These are phyloP conservation scores for Conistra vaccinii DNA, from an alignment of 2,888 invertebrate genomes.

Conservation along the genomic window DNA sequence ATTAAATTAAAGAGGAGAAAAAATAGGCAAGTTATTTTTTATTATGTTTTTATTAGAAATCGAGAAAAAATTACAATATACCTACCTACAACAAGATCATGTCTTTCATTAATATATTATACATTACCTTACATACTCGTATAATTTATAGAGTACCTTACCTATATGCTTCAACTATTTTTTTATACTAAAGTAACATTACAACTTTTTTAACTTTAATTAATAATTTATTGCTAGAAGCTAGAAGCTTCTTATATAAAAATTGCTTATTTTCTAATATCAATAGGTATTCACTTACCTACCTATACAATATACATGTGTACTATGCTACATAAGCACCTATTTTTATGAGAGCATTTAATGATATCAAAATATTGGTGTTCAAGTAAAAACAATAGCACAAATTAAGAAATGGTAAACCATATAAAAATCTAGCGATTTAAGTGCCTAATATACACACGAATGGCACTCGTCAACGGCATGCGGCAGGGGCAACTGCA, in stretches of 20 bases:
- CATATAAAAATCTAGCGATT: not conserved
- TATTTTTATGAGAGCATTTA: not conserved
- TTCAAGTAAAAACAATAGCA: not conserved
- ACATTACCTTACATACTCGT: too few relatives aligned
- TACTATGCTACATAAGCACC: not conserved
- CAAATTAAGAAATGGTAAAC: not conserved
- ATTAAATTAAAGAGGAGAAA: not conserved
- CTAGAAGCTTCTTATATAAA: not conserved
- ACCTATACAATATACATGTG: not conserved
- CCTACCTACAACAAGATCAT: not conserved
- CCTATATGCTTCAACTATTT: not conserved
- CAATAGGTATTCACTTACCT: not conserved
- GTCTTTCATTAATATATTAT: not conserved
- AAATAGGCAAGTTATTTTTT: not conserved
- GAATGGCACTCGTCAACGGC: too few relatives aligned
- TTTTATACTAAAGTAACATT: not conserved
- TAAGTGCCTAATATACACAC: too few relatives aligned
- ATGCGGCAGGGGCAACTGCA: too few relatives aligned
- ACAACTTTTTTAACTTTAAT: not conserved
- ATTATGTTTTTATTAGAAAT: conserved; percentile 38
- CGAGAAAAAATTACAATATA: conserved; percentile 9
- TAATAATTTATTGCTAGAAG: not conserved
- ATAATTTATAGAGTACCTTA: too few relatives aligned
- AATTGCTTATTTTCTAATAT: conserved; percentile 25
- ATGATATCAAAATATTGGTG: not conserved